Evolutionary conservation across 2,888 invertebrate genomes (phyloP).

Genomic region (Microctonus brassicae): DNA sequence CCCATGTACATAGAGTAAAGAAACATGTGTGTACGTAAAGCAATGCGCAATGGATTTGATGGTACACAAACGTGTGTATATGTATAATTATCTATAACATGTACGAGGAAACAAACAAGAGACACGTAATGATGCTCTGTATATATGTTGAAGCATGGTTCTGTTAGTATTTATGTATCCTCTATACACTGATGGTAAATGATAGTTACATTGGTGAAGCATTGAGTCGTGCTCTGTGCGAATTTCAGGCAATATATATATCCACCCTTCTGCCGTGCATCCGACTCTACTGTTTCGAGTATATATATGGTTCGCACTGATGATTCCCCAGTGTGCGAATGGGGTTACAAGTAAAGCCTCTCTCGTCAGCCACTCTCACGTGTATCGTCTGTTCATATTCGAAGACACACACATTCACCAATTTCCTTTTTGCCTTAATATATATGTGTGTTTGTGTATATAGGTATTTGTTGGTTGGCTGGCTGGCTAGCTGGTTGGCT

Average conservation of each 20-base stretch:
- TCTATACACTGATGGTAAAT: not conserved
- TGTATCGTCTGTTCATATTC: not conserved
- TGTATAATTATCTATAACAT: conserved; percentile 13
- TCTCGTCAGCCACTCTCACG: conserved; percentile 1
- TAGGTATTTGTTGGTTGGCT: not conserved
- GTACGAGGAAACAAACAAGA: conserved; percentile 6
- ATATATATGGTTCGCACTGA: not conserved
- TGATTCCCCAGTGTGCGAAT: conserved; percentile 24
- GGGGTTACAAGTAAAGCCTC: conserved; percentile 28
- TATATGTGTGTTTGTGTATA: not conserved
- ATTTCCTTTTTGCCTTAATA: not conserved
- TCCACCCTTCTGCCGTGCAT: conserved; percentile 8
- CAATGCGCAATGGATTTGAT: not conserved
- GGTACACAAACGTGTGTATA: not conserved
- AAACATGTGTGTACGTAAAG: not conserved
- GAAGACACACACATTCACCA: not conserved
- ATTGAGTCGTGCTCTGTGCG: conserved; percentile 6
- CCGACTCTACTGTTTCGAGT: not conserved
- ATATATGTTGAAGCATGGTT: too few relatives aligned
- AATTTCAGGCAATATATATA: conserved; percentile 28
- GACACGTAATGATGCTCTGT: too few relatives aligned
- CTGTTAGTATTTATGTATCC: too few relatives aligned
- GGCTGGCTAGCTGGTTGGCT: not conserved
- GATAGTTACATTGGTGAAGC: not conserved
- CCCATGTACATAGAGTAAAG: conserved; percentile 25